Conservation (phyloP, 30 jellyfish, hydroid and myxozoan genomes). For the Cassiopea andromeda region DNA sequence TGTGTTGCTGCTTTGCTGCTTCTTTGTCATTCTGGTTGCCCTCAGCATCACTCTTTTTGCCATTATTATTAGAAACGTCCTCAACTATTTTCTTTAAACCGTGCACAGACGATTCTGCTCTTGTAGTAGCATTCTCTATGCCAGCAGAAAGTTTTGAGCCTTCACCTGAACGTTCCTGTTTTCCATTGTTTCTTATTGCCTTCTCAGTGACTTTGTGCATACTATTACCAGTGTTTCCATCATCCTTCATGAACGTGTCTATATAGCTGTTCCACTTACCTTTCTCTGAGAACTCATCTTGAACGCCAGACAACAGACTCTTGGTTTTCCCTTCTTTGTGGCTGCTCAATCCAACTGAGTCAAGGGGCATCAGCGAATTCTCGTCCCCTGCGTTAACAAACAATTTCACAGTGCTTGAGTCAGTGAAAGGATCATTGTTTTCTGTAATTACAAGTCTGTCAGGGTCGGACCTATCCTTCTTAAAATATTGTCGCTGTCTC, state of each 20-base stretch:
- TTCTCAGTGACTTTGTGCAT: not conserved
- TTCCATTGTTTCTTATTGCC: not conserved
- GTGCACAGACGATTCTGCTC: not conserved
- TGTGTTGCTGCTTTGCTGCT: not conserved
- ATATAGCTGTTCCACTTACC: not conserved
- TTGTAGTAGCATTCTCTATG: not conserved
- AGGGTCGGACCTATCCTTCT: conserved; percentile 24
- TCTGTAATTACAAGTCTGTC: conserved; percentile 66
- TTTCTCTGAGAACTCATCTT: conserved; percentile 21
- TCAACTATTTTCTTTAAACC: conserved; percentile 26
- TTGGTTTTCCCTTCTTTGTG: conserved; percentile 16
- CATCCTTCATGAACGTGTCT: not conserved
- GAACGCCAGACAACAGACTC: not conserved
- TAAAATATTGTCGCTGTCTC: conserved; percentile 46
- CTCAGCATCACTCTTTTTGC: not conserved
- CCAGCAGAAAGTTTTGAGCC: not conserved
- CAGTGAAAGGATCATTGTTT: conserved; percentile 55
- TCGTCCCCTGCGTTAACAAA: conserved; percentile 72
- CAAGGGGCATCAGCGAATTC: conserved; percentile 37
- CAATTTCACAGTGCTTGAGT: conserved; percentile 49
- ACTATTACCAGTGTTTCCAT: not conserved
- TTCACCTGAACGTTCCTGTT: not conserved
- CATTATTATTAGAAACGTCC: not conserved
- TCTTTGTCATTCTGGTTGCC: not conserved
- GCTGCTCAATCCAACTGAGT: conserved; percentile 25